Evolutionary conservation across 2,113 vertebrate genomes (phyloP), one percentile per base, ranked within the genome.

Genomic region (Heliornis fulica): DNA sequence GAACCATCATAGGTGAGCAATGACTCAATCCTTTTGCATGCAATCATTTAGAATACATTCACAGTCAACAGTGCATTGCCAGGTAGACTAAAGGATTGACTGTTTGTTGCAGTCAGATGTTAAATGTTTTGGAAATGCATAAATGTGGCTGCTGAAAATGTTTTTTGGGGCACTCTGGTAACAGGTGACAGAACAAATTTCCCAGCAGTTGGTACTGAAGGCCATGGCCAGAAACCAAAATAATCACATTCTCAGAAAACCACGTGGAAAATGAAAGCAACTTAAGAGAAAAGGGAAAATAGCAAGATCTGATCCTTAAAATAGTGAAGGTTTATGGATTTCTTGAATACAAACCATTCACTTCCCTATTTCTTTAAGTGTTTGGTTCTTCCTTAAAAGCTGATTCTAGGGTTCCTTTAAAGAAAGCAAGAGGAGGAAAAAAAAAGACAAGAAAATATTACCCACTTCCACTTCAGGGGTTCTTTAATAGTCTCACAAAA

Each of bases 171-270:
- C 17, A 18, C 48, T 56, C 36, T 9, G 6, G 69, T 41, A 63
- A 59, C 31, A 36, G 68, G 31, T 45, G 57, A 63, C 16, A 31
- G 79, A 45, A 82, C 32, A n/a, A n/a, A 93, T 89, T 84, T 70
- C 83, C 69, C 57, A 54, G 61, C 54, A 65, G 60, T 6, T 89
- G 26, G 36, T 69, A 76, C 22, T 78, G 70, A 83, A 7, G 10
- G 22, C 57, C 18, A 6, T 4, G 3, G 38, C 14, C 51, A 79
- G 71, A 77, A 46, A 36, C 54, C 87, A 85, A 72, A 81, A 64
- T 32, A 92, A 94, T 83, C 63, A 89, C 70, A 54, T 83, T 63
- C 65, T 87, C 56, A 87, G 65, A 96, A 95, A 91, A 74, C 14
- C 25, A 22, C 19, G 66, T 8, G 28, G 78, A 91, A 89, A 78